Evolutionary conservation across 2,797 vertebrate genomes (phyloP), one percentile per base, ranked within the genome.

Genomic region (Cyclopterus lumpus): DNA sequence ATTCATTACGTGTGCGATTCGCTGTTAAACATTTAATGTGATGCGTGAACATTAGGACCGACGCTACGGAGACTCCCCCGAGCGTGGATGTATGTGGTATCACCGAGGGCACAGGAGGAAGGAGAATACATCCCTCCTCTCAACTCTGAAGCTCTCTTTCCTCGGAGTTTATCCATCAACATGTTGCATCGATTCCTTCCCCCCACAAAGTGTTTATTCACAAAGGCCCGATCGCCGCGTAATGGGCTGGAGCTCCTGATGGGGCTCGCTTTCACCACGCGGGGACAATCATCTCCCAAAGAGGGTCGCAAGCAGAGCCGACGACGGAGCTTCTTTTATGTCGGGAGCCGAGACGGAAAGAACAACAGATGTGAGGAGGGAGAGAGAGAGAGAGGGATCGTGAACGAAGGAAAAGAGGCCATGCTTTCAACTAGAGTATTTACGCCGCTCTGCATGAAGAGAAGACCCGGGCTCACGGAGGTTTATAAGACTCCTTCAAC

Each of bases 241-340:
- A 88, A 89, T 87, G 78, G 71, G 57, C 79, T 81, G 83, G 7
- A 74, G 85, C 80, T 80, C 75, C 86, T 88, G 85, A 90, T 84
- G 48, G 80, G 66, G 81, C 79, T 83, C 9, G 75, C n/a, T 89
- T 87, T 89, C 81, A 85, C 89, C 91, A 86, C 58, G 51, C 83
- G 46, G 88, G 80, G 80, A 90, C 85, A 89, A 87, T 87, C 88
- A 82, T 85, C 75, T 85, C 7, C 3, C 77, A 85, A 85, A 88
- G 60, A n/a, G n/a, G n/a, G n/a, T n/a, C n/a, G n/a, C n/a, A n/a
- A 84, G 69, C 69, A 24, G 26, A 81, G 71, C 79, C 81, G 86
- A 89, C 84, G 82, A 82, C 32, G 30, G 67, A 80, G 83, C 54
- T 53, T 73, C 44, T 58, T 84, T 86, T 79, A 71, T 68, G 68